Percentiles rank a stretch among this genome's conserved stretches.
Conservation (phyloP, 2,113 vertebrate species). For the Sarotherodon lohbergeri region DNA sequence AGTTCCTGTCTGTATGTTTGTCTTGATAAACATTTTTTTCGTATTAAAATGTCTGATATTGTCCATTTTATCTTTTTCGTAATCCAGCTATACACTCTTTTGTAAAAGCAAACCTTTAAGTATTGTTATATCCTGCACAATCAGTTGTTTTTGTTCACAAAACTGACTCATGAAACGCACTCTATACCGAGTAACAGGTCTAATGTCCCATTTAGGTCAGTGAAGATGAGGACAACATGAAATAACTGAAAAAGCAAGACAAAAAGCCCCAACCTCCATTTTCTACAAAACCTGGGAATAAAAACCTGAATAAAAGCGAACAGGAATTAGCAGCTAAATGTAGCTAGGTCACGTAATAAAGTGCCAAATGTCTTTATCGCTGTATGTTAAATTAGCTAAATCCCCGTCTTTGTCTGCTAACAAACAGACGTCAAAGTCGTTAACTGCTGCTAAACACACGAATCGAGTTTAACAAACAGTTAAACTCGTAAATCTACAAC, state of each 20-base stretch:
- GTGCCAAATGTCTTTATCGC: background rate
- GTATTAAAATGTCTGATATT: background rate
- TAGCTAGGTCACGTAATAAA: background rate
- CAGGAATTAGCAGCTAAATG: background rate
- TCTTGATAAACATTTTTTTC: background rate
- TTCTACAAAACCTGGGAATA: background rate
- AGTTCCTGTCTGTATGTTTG: background rate
- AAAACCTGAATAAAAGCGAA: background rate
- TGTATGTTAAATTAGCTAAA: background rate
- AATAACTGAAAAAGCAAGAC: background rate
- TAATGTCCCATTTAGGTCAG: background rate
- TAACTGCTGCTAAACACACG: background rate
- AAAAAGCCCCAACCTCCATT: background rate
- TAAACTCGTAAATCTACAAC: background rate
- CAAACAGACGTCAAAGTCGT: background rate
- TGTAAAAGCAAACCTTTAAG: background rate
- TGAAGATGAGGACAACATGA: background rate
- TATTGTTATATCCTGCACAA: background rate
- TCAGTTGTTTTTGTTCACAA: background rate
- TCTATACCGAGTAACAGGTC: background rate
- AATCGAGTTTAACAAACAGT: background rate
- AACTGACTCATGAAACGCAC: background rate
- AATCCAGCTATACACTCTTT: background rate
- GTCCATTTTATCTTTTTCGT: background rate
- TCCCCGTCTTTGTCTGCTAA: background rate